Conservation (phyloP, 1,140 invertebrate species). For the Meloidogyne floridensis region DNA sequence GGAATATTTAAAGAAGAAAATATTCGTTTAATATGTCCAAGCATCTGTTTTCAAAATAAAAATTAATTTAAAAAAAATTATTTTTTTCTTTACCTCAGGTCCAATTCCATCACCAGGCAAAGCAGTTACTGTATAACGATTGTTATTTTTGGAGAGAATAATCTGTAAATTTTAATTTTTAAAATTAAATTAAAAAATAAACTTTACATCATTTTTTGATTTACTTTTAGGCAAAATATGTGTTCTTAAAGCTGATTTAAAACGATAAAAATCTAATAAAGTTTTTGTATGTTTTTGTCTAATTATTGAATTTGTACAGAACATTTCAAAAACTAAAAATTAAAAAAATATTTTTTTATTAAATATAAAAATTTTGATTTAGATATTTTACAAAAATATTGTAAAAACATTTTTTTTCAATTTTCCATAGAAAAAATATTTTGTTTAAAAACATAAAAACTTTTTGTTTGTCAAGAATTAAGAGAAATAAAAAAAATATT, state of each 20-base stretch:
- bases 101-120: constrained; percentile 91
- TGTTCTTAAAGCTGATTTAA: neutral
- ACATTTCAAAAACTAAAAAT: neutral
- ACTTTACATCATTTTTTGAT: neutral
- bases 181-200: neutral
- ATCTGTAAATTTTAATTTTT: constrained; percentile 29
- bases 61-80: neutral
- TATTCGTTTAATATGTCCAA: constrained; percentile 10
- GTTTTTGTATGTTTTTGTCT: neutral
- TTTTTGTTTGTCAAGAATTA: too few species aligned
- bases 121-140: constrained; percentile 87
- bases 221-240: neutral
- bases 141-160: constrained; percentile 81
- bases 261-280: neutral
- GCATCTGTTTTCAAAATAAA: constrained; percentile 9
- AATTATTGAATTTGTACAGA: neutral
- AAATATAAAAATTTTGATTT: too few species aligned
- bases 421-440: too few species aligned
- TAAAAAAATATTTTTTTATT: neutral
- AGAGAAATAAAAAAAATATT: neutral
- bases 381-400: too few species aligned
- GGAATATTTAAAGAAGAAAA: constrained; percentile 79
- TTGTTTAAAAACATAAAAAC: too few species aligned
- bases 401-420: too few species aligned
- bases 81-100: constrained; percentile 75